phyloP scores from a whole-genome alignment of 2,888 invertebrate genomes.

The Chymomyza caudatula region DNA sequence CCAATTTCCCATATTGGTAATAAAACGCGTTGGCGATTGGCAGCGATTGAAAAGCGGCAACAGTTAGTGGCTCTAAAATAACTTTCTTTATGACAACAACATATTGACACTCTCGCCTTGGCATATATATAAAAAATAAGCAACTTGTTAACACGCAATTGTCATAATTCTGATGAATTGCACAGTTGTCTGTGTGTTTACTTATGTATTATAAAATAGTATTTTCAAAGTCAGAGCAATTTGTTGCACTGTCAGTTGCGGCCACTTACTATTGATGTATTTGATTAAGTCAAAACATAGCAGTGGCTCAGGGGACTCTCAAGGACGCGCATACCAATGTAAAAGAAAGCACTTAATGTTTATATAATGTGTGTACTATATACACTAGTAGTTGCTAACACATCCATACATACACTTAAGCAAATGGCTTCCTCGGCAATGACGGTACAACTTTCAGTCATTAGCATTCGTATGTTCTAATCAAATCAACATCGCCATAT shows the following conservation, averaged over 20 bases:
- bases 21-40: too few species aligned
- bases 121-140: neutral
- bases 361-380: neutral
- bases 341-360: neutral
- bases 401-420: neutral
- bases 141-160: neutral
- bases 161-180: too few species aligned
- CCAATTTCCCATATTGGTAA: conserved; percentile 4
- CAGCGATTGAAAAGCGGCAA: conserved; percentile 10
- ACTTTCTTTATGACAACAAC: neutral
- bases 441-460: conserved; percentile 22
- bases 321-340: neutral
- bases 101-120: too few species aligned
- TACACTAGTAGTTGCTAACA: neutral
- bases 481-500: conserved; percentile 40
- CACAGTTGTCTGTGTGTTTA: too few species aligned
- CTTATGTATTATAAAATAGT: neutral
- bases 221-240: neutral
- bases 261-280: neutral
- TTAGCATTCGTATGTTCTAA: conserved; percentile 53
- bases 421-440: neutral
- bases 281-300: neutral
- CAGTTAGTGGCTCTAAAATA: neutral
- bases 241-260: neutral
- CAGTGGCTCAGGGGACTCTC: neutral